phyloP scores from a whole-genome alignment of 2,797 vertebrate genomes.

The Vireo griseus region DNA sequence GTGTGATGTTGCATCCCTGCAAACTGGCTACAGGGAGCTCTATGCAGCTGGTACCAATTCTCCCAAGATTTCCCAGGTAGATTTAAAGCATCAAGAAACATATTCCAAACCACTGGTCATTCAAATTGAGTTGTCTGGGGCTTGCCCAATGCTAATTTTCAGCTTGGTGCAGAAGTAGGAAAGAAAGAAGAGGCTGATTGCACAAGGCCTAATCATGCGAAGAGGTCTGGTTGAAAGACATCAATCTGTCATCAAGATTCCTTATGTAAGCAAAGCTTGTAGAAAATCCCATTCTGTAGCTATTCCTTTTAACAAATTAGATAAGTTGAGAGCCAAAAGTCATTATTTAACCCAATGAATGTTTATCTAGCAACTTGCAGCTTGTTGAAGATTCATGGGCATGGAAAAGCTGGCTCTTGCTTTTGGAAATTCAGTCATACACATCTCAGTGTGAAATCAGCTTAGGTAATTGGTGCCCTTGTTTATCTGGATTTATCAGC shows the following conservation, averaged over 20 bases:
- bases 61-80: neutral
- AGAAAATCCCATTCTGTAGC: neutral
- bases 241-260: neutral
- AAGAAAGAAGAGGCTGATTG: neutral
- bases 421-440: neutral
- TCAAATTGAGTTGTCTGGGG: neutral
- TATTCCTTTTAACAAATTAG: neutral
- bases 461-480: neutral
- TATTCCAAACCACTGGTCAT: neutral
- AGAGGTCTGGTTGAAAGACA: neutral
- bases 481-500: slow-evolving; percentile 15
- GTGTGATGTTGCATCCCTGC: neutral
- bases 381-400: neutral
- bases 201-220: neutral
- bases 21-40: neutral
- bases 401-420: neutral
- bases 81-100: neutral
- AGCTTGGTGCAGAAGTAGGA: neutral
- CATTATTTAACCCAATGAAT: neutral
- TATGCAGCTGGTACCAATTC: neutral
- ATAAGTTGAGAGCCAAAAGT: neutral
- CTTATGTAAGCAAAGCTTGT: neutral
- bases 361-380: neutral
- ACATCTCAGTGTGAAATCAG: neutral
- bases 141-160: slow-evolving; percentile 4